These are phyloP conservation scores for Platycheirus rosarum DNA, from an alignment of 2,888 invertebrate genomes.

Conservation along the genomic window DNA sequence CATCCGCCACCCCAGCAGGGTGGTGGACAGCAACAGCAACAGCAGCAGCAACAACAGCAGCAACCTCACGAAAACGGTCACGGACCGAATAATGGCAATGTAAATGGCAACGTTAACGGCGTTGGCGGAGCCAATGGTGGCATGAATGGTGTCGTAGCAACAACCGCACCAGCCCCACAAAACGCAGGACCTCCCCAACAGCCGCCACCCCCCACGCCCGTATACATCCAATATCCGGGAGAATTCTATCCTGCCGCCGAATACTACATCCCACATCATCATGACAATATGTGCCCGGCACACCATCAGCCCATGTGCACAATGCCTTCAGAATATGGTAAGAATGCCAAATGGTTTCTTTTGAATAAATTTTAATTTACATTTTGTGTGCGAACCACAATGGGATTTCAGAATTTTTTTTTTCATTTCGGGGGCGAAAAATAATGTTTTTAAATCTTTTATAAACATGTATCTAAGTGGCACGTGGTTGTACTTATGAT, in stretches of 20 bases:
- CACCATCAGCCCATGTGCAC: constrained; percentile 88
- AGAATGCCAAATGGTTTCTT: constrained; percentile 79
- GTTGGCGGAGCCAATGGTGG: constrained; percentile 69
- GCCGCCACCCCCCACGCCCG: constrained; percentile 78
- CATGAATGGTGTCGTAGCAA: constrained; percentile 77
- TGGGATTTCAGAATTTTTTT: not conserved
- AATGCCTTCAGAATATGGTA: constrained; percentile 89
- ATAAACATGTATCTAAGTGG: too few species aligned
- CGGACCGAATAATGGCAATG: constrained; percentile 73
- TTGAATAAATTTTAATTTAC: constrained; percentile 21
- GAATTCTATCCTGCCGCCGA: constrained; percentile 82
- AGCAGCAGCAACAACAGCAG: constrained; percentile 75
- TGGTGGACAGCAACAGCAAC: constrained; percentile 61
- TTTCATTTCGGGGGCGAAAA: too few species aligned
- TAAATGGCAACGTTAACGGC: constrained; percentile 53
- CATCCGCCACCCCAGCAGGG: constrained; percentile 68
- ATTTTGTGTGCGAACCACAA: constrained; percentile 12
- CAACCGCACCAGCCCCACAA: constrained; percentile 71
- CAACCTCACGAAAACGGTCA: constrained; percentile 73
- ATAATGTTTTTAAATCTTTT: not conserved
- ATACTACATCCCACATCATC: constrained; percentile 82
- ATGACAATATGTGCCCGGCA: constrained; percentile 84
- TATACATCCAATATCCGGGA: constrained; percentile 81
- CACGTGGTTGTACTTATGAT: too few species aligned
- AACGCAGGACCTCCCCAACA: constrained; percentile 72